Conservation (phyloP, 2,888 invertebrate species). For the Hipparchia semele region DNA sequence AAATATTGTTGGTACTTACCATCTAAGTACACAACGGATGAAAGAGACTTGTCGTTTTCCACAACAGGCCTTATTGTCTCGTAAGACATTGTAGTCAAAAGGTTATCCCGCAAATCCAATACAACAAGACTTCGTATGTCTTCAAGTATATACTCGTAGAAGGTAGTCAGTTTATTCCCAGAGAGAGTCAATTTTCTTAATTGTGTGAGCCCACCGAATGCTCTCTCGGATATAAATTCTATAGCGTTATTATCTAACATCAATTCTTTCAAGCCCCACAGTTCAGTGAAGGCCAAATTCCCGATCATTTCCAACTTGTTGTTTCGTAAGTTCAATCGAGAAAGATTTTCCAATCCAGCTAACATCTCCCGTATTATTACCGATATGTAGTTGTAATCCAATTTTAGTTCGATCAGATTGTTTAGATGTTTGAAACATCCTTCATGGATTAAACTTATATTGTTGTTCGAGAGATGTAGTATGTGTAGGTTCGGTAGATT, state of each 20-base stretch:
- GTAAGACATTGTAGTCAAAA: slow-evolving; percentile 88
- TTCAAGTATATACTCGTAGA: slow-evolving; percentile 88
- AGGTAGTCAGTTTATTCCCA: slow-evolving; percentile 87
- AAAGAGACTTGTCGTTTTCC: slow-evolving; percentile 88
- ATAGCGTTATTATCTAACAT: slow-evolving; percentile 87
- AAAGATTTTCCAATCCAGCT: slow-evolving; percentile 88
- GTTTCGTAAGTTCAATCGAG: slow-evolving; percentile 87
- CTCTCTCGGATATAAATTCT: slow-evolving; percentile 88
- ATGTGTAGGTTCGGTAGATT: slow-evolving; percentile 88
- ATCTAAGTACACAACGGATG: slow-evolving; percentile 88
- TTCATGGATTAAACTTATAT: slow-evolving; percentile 92
- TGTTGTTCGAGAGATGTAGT: slow-evolving; percentile 92
- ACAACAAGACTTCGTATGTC: slow-evolving; percentile 87
- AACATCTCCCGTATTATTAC: slow-evolving; percentile 90
- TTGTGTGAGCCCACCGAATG: slow-evolving; percentile 88
- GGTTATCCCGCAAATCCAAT: slow-evolving; percentile 90
- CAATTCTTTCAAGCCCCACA: slow-evolving; percentile 87
- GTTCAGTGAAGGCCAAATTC: slow-evolving; percentile 90
- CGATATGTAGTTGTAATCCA: slow-evolving; percentile 89
- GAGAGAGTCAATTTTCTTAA: slow-evolving; percentile 87
- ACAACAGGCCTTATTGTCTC: slow-evolving; percentile 89
- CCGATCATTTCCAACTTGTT: slow-evolving; percentile 91
- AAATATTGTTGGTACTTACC: slow-evolving; percentile 82
- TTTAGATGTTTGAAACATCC: slow-evolving; percentile 90
- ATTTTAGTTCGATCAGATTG: slow-evolving; percentile 89